A percentile compares a stretch with the other conserved stretches of the same genome.
These are phyloP conservation scores for Pedionomus torquatus DNA, from an alignment of 2,113 vertebrate species.

Conservation along the genomic window DNA sequence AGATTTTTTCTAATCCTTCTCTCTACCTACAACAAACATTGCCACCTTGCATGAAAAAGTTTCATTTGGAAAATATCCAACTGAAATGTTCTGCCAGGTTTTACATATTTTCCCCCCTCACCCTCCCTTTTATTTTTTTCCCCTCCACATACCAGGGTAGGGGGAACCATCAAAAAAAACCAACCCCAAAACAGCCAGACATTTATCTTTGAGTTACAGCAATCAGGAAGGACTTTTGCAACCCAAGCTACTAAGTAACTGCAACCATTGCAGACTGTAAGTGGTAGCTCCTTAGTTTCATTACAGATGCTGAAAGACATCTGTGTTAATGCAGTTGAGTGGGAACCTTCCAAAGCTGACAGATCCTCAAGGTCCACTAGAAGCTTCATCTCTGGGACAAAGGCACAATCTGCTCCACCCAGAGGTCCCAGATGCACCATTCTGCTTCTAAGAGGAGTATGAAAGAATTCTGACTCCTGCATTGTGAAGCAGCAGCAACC, in stretches of 20 bases:
- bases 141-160: not conserved
- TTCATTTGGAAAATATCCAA: not conserved
- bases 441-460: too few species aligned
- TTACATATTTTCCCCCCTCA: not conserved
- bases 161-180: too few species aligned
- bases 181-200: not conserved
- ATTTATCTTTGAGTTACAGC: not conserved
- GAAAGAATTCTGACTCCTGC: not conserved
- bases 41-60: not conserved
- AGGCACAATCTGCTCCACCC: not conserved
- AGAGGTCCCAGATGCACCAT: accelerated
- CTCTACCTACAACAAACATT: not conserved
- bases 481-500: accelerated
- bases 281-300: not conserved
- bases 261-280: not conserved
- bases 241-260: not conserved
- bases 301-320: not conserved
- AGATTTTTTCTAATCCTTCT: not conserved
- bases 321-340: not conserved
- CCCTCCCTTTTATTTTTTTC: accelerated
- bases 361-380: not conserved
- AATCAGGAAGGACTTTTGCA: not conserved
- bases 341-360: not conserved
- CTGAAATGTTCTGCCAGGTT: not conserved
- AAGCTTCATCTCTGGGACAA: not conserved